A percentile compares a stretch with the other conserved stretches of the same genome.
phyloP scores from a whole-genome alignment of 2,113 vertebrate species.

The Perca flavescens region DNA sequence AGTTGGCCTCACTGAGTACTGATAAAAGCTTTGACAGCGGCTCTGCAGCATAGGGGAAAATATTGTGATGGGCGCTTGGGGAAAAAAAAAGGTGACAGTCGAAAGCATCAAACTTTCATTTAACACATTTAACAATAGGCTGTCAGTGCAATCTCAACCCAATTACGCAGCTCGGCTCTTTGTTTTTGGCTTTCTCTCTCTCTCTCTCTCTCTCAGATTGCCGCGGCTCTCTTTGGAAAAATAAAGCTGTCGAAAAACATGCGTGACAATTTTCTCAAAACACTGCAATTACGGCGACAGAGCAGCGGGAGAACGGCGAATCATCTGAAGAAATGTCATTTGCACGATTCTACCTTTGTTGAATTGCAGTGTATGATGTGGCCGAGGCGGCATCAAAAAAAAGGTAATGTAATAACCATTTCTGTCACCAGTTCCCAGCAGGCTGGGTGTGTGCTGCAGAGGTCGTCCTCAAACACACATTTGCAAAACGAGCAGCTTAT shows the following conservation, averaged over 20 bases:
- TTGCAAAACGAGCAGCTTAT: conserved; percentile 36
- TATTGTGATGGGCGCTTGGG: conserved; percentile 19
- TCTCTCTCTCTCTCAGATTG: not conserved
- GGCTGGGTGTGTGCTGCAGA: not conserved
- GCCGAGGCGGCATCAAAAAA: not conserved
- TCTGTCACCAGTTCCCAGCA: conserved; percentile 21
- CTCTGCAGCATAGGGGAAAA: conserved; percentile 1
- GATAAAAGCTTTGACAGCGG: conserved; percentile 34
- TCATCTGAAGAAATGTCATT: conserved; percentile 41
- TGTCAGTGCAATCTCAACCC: conserved; percentile 33
- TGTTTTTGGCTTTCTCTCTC: not conserved
- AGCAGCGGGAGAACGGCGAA: not conserved
- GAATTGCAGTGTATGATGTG: conserved; percentile 26
- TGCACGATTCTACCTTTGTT: conserved; percentile 51
- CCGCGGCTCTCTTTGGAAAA: conserved; percentile 26
- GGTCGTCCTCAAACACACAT: conserved; percentile 25
- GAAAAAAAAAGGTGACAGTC: conserved; percentile 12
- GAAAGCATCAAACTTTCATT: conserved; percentile 52
- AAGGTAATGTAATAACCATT: conserved; percentile 26
- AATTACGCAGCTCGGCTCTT: conserved; percentile 26
- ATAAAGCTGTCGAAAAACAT: conserved; percentile 55
- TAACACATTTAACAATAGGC: conserved; percentile 55
- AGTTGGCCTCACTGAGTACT: conserved; percentile 25
- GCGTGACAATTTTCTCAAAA: conserved; percentile 60
- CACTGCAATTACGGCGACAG: conserved; percentile 48